Evolutionary conservation across 2,113 vertebrate species (phyloP).

Genomic region (Bettongia penicillata): DNA sequence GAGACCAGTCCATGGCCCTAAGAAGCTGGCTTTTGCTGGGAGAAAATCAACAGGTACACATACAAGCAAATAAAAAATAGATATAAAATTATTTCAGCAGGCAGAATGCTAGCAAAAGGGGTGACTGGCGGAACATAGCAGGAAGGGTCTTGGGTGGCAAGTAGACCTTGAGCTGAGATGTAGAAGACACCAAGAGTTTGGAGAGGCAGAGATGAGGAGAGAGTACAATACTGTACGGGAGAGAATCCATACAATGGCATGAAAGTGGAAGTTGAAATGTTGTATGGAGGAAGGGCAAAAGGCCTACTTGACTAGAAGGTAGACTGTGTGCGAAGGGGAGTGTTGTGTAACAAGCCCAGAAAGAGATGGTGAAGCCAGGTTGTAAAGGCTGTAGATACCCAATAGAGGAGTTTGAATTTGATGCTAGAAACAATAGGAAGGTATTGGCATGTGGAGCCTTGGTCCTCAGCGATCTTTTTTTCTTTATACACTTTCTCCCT

Average conservation of each 20-base stretch:
- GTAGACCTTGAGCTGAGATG: background rate
- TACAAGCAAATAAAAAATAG: background rate
- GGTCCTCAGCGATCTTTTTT: background rate
- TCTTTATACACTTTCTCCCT: background rate
- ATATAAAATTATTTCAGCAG: background rate
- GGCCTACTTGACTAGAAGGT: background rate
- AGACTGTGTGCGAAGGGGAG: background rate
- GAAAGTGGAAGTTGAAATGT: background rate
- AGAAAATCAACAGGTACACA: background rate
- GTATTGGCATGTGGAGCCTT: background rate
- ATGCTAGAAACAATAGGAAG: background rate
- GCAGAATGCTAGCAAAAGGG: background rate
- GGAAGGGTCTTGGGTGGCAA: background rate
- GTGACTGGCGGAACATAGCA: background rate
- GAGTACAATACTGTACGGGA: background rate
- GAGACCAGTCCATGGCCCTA: background rate
- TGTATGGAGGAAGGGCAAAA: background rate
- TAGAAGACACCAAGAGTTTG: background rate
- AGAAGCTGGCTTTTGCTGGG: background rate
- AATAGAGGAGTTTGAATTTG: background rate
- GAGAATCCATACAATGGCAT: background rate
- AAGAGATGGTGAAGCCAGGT: background rate
- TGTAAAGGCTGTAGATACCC: background rate
- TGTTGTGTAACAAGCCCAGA: background rate
- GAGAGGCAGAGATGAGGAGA: background rate